Base-by-base conservation (phyloP, 2,888 invertebrate species). In the Chouioia cunea region DNA sequence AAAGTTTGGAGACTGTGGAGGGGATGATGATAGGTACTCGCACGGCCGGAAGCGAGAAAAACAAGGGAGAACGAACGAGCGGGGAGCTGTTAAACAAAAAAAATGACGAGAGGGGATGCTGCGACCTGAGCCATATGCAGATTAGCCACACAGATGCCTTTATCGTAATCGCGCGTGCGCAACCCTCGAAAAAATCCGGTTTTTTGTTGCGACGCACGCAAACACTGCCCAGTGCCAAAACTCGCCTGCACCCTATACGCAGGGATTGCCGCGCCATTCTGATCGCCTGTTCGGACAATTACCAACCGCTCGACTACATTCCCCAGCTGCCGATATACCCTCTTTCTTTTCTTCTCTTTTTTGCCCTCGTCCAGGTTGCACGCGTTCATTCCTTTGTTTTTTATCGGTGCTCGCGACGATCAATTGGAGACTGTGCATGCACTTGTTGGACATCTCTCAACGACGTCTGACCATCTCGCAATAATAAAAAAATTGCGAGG, bases 121-220 rank as follows among this genome's bases (percentile, higher is more conserved):
- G 68, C 77, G 77, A 79, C 77, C 73, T 80, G 82, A 82, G 82
- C 82, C 84, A 79, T 84, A 84, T 84, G 84, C 82, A 84, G 82
- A 85, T 84, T 79, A 81, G 80, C 80, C 79, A 83, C 64, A 59
- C 84, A 84, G 82, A 83, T 84, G 84, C 83, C 79, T 80, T 75
- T 71, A 75, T 65, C 65, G 22, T 46, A 74, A 66, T 63, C 65
- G 72, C 69, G 59, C 65, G 64, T 68, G 65, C 62, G 74, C 76
- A 79, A 77, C 79, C 78, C 78, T 78, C 79, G 76, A 79, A 78
- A 78, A 78, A 84, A 82, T 79, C 81, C 81, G 80, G 81, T 80
- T 81, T 78, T 79, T 80, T 76, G 27, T 46, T 46, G 20, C 27
- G 27, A 27, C 8, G 23, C 12, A 18, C 36, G 52, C 18, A 27